Evolutionary conservation across 2,797 vertebrate species (phyloP), one percentile per base, ranked within the genome.

Genomic region (Enteromius radiatus): DNA sequence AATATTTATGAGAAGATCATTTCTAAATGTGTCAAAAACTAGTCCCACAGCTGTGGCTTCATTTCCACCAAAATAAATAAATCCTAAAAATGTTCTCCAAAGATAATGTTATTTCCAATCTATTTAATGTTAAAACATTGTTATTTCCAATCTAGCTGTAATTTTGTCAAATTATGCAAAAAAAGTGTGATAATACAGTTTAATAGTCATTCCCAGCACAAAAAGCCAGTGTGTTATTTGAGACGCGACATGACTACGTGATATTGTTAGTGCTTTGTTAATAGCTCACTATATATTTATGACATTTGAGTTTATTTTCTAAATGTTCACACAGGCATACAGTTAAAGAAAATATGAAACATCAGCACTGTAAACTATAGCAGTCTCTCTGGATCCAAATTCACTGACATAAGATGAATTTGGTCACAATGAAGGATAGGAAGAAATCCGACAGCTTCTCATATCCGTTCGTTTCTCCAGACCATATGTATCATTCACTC

Each of bases 401-500:
- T 19, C 49, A 67, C 69, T 31, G 10, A 33, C 54, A 21, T 33
- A 31, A 56, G 47, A 70, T 77, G n/a, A 28, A 52, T 76, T 19
- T 43, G 45, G 12, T 41, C 68, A 21, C 31, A 64, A 65, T 43
- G 38, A 43, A 31, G 14, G 17, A 79, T 67, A 36, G 43, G 47
- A 54, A 67, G 63, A 67, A 41, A 56, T 26, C 64, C 26, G 59
- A 64, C 75, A 78, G 63, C 28, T 43, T 78, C 38, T 78, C 69
- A 74, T 70, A 70, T 81, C 68, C 54, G 54, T 23, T 81, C 17
- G 17, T 73, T 82, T 67, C 61, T 71, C 54, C 67, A 78, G 67
- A 70, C 54, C 64, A 47, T 78, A 70, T 17, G 70, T 79, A 67
- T 75, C 28, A 28, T 59, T 85, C 38, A 41, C 47, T 85, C 80